Evolutionary conservation across 2,113 vertebrate genomes (phyloP).

Genomic region (Spheniscus mendiculus): DNA sequence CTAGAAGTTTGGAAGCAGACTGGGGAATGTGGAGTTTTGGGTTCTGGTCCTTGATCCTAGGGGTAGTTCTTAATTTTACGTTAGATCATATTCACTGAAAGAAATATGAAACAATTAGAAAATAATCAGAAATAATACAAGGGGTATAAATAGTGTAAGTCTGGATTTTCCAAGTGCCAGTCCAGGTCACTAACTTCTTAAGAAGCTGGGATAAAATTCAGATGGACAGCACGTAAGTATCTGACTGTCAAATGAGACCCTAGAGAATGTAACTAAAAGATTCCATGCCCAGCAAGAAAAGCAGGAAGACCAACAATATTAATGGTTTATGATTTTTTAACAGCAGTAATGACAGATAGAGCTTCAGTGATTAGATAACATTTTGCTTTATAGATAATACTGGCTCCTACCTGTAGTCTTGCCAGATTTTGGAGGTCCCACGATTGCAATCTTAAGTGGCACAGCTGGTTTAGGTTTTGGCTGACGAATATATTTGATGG

Average conservation of each 20-base stretch:
- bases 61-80: neutral
- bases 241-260: neutral
- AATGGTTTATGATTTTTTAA: neutral
- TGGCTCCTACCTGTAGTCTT: slow-evolving; percentile 87
- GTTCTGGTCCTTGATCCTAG: neutral
- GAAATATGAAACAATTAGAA: neutral
- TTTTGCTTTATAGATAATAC: neutral
- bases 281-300: neutral
- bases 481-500: slow-evolving; percentile 90
- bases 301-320: neutral
- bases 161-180: neutral
- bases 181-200: neutral
- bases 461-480: slow-evolving; percentile 79
- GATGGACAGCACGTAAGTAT: neutral
- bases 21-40: neutral
- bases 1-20: neutral
- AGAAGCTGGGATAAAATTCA: neutral
- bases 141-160: neutral
- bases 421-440: slow-evolving; percentile 93
- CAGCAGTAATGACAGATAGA: neutral
- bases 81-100: neutral
- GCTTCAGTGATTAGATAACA: neutral
- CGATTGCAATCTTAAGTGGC: slow-evolving; percentile 85
- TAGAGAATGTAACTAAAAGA: neutral
- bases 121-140: neutral